These are phyloP conservation scores for Parasteatoda tepidariorum DNA, from an alignment of 1,140 invertebrate genomes.

Conservation along the genomic window DNA sequence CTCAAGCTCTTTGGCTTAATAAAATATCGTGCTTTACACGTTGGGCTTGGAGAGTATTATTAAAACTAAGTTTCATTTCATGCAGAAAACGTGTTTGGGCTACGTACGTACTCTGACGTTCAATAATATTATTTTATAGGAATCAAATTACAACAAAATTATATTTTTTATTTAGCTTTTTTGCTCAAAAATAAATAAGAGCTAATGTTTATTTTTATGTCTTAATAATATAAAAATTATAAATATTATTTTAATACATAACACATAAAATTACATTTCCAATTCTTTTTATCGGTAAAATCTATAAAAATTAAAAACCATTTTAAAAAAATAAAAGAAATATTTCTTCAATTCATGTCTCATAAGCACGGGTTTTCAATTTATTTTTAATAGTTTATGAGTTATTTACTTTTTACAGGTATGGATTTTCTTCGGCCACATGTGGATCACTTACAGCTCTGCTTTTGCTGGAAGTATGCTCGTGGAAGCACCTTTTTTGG, in stretches of 20 bases:
- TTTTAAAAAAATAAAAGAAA: background rate
- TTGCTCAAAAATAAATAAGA: too few relatives aligned
- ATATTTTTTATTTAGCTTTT: too few relatives aligned
- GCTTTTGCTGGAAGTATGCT: conserved; percentile 34
- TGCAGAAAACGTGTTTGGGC: too few relatives aligned
- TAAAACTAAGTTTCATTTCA: too few relatives aligned
- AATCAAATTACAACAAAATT: too few relatives aligned
- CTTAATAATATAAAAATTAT: background rate
- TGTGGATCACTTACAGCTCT: conserved; percentile 8
- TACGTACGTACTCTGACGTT: too few relatives aligned
- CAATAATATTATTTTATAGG: too few relatives aligned
- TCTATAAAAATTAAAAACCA: background rate
- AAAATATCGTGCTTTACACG: too few relatives aligned
- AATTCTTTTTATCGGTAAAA: background rate
- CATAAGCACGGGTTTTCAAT: background rate
- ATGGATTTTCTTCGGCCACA: conserved; percentile 29
- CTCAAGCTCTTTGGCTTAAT: too few relatives aligned
- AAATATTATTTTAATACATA: background rate
- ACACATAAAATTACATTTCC: background rate
- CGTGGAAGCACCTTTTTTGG: conserved; percentile 19
- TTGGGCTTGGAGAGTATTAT: too few relatives aligned
- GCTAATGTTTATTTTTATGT: too few relatives aligned
- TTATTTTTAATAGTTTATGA: background rate
- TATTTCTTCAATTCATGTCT: background rate
- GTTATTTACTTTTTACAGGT: background rate